These are phyloP conservation scores for Drosophila limbata DNA, from an alignment of 2,888 invertebrate species.

Conservation along the genomic window DNA sequence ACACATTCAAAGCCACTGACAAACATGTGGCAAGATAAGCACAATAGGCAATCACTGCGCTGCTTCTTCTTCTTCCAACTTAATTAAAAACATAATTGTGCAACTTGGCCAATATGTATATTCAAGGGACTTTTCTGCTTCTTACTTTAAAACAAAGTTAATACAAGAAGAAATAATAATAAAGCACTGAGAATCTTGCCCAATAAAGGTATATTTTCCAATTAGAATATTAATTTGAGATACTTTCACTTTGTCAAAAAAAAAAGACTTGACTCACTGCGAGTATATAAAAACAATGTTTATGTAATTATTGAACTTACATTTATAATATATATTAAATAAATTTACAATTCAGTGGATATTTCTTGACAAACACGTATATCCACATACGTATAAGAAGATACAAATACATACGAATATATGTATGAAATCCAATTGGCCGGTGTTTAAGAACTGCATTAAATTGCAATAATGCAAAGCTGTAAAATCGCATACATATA, in stretches of 20 bases:
- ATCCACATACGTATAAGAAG: background rate
- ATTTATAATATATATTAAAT: background rate
- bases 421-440: background rate
- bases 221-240: background rate
- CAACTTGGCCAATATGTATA: background rate
- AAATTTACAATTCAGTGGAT: background rate
- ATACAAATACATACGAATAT: background rate
- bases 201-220: background rate
- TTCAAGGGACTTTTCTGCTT: background rate
- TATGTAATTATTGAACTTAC: conserved; percentile 3
- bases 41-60: conserved; percentile 17
- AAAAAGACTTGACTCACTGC: too few relatives aligned
- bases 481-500: background rate
- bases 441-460: too few relatives aligned
- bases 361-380: background rate
- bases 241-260: too few relatives aligned
- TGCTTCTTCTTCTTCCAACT: conserved; percentile 15
- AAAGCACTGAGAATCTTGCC: background rate
- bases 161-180: background rate
- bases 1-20: background rate
- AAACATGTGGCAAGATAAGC: conserved; percentile 12
- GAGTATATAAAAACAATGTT: background rate
- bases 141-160: background rate
- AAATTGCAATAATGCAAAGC: too few relatives aligned
- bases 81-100: conserved; percentile 7